Evolutionary conservation across 1,140 invertebrate species (phyloP).

Genomic region (Sarcophaga peregrina): DNA sequence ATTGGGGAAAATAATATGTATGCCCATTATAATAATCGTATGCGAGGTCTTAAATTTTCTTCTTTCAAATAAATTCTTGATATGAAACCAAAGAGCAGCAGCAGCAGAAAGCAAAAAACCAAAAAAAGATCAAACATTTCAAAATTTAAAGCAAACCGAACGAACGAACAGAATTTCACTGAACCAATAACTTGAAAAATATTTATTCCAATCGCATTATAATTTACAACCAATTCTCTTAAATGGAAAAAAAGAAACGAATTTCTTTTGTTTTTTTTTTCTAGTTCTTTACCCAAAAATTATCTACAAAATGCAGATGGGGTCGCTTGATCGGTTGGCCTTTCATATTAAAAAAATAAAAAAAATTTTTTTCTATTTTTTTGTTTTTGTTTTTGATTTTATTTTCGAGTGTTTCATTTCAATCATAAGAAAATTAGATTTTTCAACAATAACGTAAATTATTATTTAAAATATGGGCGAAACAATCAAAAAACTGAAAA

Average conservation of each 20-base stretch:
- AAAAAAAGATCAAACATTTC: constrained; percentile 14
- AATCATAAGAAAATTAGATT: constrained; percentile 41
- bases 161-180: background rate
- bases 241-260: background rate
- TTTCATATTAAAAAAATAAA: background rate
- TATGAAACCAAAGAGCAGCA: constrained; percentile 13
- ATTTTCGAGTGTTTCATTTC: constrained; percentile 29
- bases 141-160: no score
- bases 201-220: background rate
- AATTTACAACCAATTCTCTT: constrained; percentile 25
- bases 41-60: constrained; percentile 44
- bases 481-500: no score
- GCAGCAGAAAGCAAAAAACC: background rate
- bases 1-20: background rate
- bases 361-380: background rate
- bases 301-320: constrained; percentile 23
- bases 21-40: constrained; percentile 46
- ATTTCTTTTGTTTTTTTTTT: no score
- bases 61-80: constrained; percentile 3
- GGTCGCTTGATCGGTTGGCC: background rate
- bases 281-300: background rate
- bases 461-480: background rate
- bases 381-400: background rate
- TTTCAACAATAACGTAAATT: constrained; percentile 39
- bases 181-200: constrained; percentile 20